Conservation (phyloP, 2,113 vertebrate species). For the Grammomys surdaster region DNA sequence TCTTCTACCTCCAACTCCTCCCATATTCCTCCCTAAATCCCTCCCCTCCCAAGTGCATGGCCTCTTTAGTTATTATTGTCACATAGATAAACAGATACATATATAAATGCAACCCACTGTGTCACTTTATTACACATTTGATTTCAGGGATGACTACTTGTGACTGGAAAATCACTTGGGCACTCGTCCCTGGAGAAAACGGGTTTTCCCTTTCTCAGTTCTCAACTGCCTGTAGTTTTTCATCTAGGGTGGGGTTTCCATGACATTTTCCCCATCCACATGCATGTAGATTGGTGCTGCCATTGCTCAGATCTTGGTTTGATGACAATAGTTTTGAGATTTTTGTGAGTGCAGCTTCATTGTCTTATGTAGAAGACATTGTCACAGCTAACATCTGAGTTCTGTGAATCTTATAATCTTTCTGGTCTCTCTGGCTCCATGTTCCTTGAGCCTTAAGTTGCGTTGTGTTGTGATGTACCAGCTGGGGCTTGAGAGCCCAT, state of each 20-base stretch:
- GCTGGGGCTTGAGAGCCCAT: background rate
- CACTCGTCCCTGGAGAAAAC: background rate
- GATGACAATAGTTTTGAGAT: too few species aligned
- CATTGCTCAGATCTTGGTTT: background rate
- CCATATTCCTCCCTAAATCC: background rate
- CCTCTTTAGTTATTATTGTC: background rate
- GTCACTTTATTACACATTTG: background rate
- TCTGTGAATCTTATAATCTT: background rate
- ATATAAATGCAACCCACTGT: background rate
- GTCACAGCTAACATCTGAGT: background rate
- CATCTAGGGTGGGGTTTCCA: background rate
- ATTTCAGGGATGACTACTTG: background rate
- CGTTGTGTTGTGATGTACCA: background rate
- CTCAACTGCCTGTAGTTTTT: background rate
- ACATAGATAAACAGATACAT: background rate
- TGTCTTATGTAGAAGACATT: background rate
- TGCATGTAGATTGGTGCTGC: accelerated
- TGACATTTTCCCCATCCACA: background rate
- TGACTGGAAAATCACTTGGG: background rate
- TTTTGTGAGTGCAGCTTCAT: background rate
- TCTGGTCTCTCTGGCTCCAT: background rate
- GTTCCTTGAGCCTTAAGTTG: background rate
- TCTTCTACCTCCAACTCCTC: background rate
- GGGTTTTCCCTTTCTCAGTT: background rate
- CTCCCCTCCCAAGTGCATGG: background rate